A percentile compares a stretch with the other conserved stretches of the same genome.
These are phyloP conservation scores for Hyles vespertilio DNA, from an alignment of 1,140 invertebrate genomes.

Conservation along the genomic window DNA sequence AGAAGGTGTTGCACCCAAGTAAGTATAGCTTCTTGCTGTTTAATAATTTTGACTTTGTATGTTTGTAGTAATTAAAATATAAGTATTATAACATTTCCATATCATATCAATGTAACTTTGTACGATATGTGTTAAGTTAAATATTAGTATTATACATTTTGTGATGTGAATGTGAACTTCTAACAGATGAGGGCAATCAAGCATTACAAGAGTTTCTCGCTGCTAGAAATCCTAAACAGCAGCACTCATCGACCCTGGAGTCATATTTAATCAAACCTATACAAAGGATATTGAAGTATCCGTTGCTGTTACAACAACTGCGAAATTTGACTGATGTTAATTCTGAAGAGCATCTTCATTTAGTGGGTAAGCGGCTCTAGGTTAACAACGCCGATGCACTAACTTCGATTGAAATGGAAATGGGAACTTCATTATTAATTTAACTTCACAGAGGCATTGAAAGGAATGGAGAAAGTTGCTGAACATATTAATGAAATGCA, in stretches of 20 bases:
- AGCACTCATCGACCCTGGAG: conserved; percentile 97
- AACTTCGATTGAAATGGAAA: too few relatives aligned
- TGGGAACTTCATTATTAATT: background rate
- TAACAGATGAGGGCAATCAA: conserved; percentile 94
- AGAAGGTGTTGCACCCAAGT: conserved; percentile 99
- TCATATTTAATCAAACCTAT: conserved; percentile 99
- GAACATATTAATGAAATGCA: conserved; percentile 99
- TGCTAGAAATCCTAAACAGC: conserved; percentile 94
- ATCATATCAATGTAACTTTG: too few relatives aligned
- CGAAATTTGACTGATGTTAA: conserved; percentile 94
- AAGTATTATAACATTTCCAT: too few relatives aligned
- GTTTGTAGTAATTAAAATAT: too few relatives aligned
- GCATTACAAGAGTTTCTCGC: conserved; percentile 96
- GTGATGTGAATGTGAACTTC: conserved; percentile 15
- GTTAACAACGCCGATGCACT: too few relatives aligned
- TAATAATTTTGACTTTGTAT: too few relatives aligned
- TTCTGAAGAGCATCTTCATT: conserved; percentile 94
- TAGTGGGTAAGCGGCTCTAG: conserved; percentile 81
- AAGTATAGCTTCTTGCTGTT: conserved; percentile 69
- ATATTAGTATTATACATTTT: too few relatives aligned
- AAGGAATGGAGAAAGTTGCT: conserved; percentile 99
- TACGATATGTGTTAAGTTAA: too few relatives aligned
- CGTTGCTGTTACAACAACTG: conserved; percentile 95
- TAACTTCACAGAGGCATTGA: conserved; percentile 85
- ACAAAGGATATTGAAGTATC: conserved; percentile 98